Base-by-base conservation (phyloP, 2,113 vertebrate species). In the Misgurnus mizolepis region DNA sequence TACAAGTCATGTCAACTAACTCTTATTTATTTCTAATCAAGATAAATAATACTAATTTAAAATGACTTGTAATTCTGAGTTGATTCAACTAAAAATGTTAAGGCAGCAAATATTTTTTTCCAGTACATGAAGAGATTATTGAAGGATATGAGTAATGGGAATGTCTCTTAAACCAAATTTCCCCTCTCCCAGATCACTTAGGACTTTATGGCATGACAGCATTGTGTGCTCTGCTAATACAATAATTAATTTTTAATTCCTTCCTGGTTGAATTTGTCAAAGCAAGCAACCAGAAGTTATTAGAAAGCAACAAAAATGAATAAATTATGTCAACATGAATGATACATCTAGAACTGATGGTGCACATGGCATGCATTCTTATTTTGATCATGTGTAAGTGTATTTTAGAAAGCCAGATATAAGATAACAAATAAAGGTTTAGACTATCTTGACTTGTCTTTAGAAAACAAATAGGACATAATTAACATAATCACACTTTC, bases 221-320 rank as follows among this genome's bases (percentile, higher is more conserved):
- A 0, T 50, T 70, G 64, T 60, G 60, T 70, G 61, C 68, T 73
- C 76, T 64, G 41, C 60, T 83, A 83, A 79, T 79, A 49, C 53
- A 43, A 70, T 79, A 64, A 79, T 83, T 3, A 67, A 79, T 79
- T 60, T 79, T 79, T 83, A 67, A 79, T 83, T 65, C 49, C 49
- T 75, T 75, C 73, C 73, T 75, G 56, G 41, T 64, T 56, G 50
- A 71, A 71, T 71, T 39, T 75, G 43, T 50, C 17, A 41, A 62
- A 27, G 60, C 73, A 62, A 27, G 60, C 73, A 64, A 27, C 73
- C 12, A 12, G 60, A 14, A 64, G 2, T 17, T 39, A 64, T 75
- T 34, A 49, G 45, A 73, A 73, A 43, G n/a, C 22, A 47, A 49
- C 2, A 64, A 49, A 64, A 62, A 75, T 47, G 0, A 75, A 75